Evolutionary conservation across 2,113 vertebrate genomes (phyloP), one percentile per base, ranked within the genome.

Genomic region (Menidia beryllina): DNA sequence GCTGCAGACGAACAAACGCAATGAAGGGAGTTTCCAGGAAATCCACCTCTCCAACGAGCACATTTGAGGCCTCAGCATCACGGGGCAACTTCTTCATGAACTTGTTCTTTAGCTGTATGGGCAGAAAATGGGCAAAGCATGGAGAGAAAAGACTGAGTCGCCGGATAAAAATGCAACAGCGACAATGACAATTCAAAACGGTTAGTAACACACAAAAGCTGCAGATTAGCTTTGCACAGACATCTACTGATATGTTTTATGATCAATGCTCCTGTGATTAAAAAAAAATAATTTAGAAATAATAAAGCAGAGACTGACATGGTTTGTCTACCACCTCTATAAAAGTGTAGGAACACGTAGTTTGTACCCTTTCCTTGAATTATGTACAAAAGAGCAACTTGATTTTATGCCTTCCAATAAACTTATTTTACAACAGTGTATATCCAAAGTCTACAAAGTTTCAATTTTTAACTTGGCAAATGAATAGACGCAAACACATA

Each of bases 81-180:
- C 96, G 96, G 1, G 98, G 97, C 69, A 99, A 26, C 5, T 99
- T 99, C 83, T 99, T 99, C 97, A 99, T 99, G 88, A 99, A 99
- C 73, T 98, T 99, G 38, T 99, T 99, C 91, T 98, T 98, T 81
- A 98, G 88, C 98, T 99, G 89, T 66, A 13, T 11, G 51, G 25
- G 58, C 24, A 53, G 30, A 7, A 19, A 15, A 0, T 3, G 12
- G 9, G 30, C 15, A 26, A 11, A 12, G 8, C 2, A 20, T 4
- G 2, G 20, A 25, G 1, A 34, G 4, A 24, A 12, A n/a, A 3
- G 1, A 5, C 3, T 41, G 23, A 11, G 13, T 41, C 7, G 47
- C 7, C 2, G 4, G 30, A 17, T 12, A 4, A 30, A 12, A 52
- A 43, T 3, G 3, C 14, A 12, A 25, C n/a, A 3, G 21, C 17